phyloP scores from a whole-genome alignment of 2,888 invertebrate species.

The Drosophila ezoana region DNA sequence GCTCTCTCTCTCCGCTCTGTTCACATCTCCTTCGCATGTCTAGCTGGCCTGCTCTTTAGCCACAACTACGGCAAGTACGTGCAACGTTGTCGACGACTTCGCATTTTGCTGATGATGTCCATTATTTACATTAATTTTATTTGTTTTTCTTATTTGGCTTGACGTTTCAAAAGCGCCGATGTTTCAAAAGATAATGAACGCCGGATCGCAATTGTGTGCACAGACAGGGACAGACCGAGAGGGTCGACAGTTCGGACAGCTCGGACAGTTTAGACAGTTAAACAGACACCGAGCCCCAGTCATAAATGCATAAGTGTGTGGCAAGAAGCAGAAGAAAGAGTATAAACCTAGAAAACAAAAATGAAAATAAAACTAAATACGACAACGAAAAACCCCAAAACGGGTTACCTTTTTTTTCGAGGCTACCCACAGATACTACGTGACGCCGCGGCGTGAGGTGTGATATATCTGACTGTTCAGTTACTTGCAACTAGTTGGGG shows the following conservation, averaged over 20 bases:
- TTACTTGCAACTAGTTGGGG: constrained; percentile 16
- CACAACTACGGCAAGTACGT: constrained; percentile 23
- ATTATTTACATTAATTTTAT: constrained; percentile 78
- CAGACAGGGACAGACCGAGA: constrained; percentile 17
- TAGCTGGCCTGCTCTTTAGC: constrained; percentile 4
- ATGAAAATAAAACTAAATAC: constrained; percentile 28
- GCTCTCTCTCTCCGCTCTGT: constrained; percentile 29
- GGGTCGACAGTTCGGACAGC: constrained; percentile 27
- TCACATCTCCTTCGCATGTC: constrained; percentile 1
- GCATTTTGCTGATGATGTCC: constrained; percentile 80
- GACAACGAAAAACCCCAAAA: constrained; percentile 55
- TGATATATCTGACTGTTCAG: constrained; percentile 35
- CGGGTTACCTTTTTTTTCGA: constrained; percentile 64
- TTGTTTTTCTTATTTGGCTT: constrained; percentile 79
- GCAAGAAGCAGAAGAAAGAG: constrained; percentile 28
- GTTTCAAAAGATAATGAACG: constrained; percentile 80
- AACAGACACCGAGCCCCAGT: constrained; percentile 36
- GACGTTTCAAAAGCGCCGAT: constrained; percentile 79
- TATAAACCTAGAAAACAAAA: constrained; percentile 49
- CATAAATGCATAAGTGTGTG: constrained; percentile 69
- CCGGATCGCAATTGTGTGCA: constrained; percentile 59
- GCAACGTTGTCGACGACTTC: constrained; percentile 63
- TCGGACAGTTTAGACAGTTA: constrained; percentile 40
- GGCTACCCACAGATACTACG: constrained; percentile 60
- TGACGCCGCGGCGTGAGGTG: constrained; percentile 20